Percentiles rank a stretch among this genome's conserved stretches.
Evolutionary conservation across 2,113 vertebrate genomes (phyloP).

Genomic region (Thamnophis sirtalis): DNA sequence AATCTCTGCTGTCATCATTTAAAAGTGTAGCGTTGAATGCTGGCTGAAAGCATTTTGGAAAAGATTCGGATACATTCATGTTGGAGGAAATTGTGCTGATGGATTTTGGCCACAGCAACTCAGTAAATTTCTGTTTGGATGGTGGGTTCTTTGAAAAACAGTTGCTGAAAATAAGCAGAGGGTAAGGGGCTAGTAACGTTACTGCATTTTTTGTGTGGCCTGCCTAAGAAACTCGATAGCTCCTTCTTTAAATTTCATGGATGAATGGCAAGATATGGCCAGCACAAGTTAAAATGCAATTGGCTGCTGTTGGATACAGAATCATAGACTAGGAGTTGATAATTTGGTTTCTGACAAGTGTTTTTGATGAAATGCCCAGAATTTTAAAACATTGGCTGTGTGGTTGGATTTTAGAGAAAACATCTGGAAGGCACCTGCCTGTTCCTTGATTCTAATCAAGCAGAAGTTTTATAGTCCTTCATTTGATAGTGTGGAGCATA

Average conservation of each 20-base stretch:
- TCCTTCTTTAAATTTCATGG: neutral
- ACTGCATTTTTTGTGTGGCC: neutral
- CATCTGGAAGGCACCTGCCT: neutral
- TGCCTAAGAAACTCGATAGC: neutral
- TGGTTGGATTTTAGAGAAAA: neutral
- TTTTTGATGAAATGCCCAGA: neutral
- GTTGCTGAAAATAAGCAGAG: neutral
- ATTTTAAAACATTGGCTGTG: neutral
- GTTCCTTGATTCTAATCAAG: neutral
- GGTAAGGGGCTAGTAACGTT: neutral
- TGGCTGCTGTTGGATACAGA: neutral
- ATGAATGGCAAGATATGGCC: neutral
- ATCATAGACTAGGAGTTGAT: neutral
- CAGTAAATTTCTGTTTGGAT: neutral
- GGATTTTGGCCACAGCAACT: too few relatives aligned
- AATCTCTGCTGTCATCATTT: neutral
- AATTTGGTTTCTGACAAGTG: neutral
- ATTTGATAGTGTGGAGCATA: neutral
- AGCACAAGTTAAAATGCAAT: neutral
- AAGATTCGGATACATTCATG: neutral
- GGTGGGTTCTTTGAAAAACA: neutral
- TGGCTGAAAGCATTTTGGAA: neutral
- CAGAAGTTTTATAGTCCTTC: neutral
- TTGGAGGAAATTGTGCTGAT: neutral
- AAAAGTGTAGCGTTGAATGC: neutral